A percentile compares a stretch with the other conserved stretches of the same genome.
Evolutionary conservation across 2,113 vertebrate genomes (phyloP).

Genomic region (Gnathonemus longibarbis): DNA sequence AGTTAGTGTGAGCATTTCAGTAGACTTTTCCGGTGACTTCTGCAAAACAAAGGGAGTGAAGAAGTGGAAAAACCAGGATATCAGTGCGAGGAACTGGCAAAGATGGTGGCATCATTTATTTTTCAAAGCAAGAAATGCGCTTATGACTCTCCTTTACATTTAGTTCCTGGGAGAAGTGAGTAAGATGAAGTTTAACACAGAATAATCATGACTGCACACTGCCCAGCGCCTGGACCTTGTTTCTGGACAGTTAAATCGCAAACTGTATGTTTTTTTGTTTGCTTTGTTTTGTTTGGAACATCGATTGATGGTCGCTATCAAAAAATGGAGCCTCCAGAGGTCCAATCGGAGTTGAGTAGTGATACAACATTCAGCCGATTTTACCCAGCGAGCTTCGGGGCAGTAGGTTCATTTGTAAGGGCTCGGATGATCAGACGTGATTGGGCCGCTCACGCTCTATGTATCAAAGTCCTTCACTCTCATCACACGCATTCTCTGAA

Average conservation of each 20-base stretch:
- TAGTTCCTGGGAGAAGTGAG: conserved; percentile 72
- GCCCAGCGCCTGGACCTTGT: conserved; percentile 45
- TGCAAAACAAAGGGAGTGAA: conserved; percentile 64
- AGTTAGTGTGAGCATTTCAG: conserved; percentile 79
- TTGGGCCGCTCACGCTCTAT: not conserved
- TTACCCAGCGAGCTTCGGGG: not conserved
- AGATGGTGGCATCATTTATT: conserved; percentile 82
- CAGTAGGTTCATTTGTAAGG: not conserved
- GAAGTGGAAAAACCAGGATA: conserved; percentile 74
- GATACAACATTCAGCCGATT: not conserved
- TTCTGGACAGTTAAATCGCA: conserved; percentile 20
- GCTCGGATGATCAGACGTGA: not conserved
- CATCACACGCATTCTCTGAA: not conserved
- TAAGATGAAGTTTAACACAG: conserved; percentile 65
- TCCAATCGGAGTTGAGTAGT: not conserved
- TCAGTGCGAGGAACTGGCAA: conserved; percentile 76
- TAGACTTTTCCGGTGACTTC: conserved; percentile 79
- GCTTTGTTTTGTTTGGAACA: not conserved
- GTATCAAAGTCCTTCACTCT: not conserved
- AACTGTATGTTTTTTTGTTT: not conserved
- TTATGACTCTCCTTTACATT: conserved; percentile 79
- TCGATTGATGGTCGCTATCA: not conserved
- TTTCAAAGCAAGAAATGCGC: conserved; percentile 73
- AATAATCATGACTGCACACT: not conserved
- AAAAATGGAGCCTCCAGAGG: not conserved